Base-by-base conservation (phyloP, 2,113 vertebrate species). In the Gavia stellata region DNA sequence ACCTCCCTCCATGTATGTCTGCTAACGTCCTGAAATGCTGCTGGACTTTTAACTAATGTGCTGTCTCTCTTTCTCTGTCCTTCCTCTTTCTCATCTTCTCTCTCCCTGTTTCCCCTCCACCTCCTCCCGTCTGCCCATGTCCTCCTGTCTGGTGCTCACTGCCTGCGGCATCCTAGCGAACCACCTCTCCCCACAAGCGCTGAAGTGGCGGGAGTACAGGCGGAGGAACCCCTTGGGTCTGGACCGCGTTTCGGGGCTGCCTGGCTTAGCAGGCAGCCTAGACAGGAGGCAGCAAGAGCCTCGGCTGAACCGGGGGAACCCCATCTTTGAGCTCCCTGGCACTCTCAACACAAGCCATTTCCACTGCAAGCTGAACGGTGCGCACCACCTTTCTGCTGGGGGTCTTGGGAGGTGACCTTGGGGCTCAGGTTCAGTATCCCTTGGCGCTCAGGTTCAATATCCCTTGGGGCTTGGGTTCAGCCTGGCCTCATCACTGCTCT, bases 161-260 rank as follows among this genome's bases (percentile, higher is more conserved):
- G 65, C 93, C 84, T 66, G n/a, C 24, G 82, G 56, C 85, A 36
- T 92, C 88, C 79, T 93, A 99, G 99, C 98, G 8, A 99, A 99
- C 97, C 99, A 99, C 97, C 98, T 99, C 70, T 99, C 99, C 72
- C 99, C 99, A 7, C 99, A 99, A 98, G 99, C 99, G 1, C 98
- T 99, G 94, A 99, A 99, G 97, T 99, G 99, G 99, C 98, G 98
- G 73, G 99, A 99, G 92, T 99, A 99, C 96, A 98, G 99, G 55
- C 98, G 99, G 38, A 98, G 98, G 95, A 99, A 99, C 98, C 99
- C 99, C 25, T 97, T 99, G 92, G 99, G 99, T 66, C 97, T 99
- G 92, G 98, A 99, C 74, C 97, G 97, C 5, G 77, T 96, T 95
- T 97, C 80, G 14, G 98, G 94, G 84, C 91, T 97, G 83, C 92